phyloP scores from a whole-genome alignment of 2,797 vertebrate genomes.

The Psittacula echo region DNA sequence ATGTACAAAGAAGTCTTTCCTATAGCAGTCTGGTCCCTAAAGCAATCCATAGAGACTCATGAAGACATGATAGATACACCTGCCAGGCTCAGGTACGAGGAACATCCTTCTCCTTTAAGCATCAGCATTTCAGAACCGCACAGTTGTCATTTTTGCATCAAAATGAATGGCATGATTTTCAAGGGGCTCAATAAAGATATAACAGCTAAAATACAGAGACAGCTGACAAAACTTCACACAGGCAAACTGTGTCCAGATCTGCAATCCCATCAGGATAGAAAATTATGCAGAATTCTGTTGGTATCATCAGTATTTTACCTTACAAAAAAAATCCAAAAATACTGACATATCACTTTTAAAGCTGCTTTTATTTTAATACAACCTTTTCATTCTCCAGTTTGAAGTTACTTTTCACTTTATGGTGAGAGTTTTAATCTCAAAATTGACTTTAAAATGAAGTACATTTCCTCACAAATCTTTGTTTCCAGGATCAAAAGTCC shows the following conservation, averaged over 20 bases:
- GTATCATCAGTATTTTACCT: not conserved
- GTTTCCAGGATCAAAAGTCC: not conserved
- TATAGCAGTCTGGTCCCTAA: not conserved
- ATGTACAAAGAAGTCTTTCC: not conserved
- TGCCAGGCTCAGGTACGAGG: not conserved
- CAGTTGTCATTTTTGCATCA: not conserved
- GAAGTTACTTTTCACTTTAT: not conserved
- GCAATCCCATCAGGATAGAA: not conserved
- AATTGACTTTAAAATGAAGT: not conserved
- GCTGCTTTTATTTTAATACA: not conserved
- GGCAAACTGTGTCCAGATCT: not conserved
- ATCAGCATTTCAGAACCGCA: not conserved
- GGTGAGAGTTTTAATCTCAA: not conserved
- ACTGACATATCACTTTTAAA: not conserved
- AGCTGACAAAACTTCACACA: not conserved
- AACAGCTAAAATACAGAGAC: not conserved
- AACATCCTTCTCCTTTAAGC: not conserved
- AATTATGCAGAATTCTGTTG: not conserved
- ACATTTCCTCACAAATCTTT: not conserved
- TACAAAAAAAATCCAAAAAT: not conserved
- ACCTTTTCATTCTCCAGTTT: not conserved
- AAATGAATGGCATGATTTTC: not conserved
- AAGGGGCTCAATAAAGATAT: not conserved
- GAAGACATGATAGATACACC: not conserved
- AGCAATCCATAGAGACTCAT: not conserved